Evolutionary conservation across 2,113 vertebrate species (phyloP).

Genomic region (Sialia sialis): DNA sequence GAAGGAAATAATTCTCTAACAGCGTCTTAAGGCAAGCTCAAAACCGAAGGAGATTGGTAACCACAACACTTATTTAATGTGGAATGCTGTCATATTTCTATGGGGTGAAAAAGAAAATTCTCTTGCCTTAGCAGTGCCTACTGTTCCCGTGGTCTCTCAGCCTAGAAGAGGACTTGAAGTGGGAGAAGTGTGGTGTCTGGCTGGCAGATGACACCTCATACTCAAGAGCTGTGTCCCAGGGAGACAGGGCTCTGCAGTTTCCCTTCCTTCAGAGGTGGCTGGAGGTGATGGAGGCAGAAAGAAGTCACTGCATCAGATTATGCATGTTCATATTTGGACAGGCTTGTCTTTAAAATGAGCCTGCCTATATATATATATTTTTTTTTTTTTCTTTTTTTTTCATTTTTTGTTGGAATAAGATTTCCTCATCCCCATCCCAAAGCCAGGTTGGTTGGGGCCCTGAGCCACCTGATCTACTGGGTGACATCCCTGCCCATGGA

Average conservation of each 20-base stretch:
- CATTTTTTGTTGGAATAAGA: not conserved
- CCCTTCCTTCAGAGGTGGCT: not conserved
- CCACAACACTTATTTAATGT: not conserved
- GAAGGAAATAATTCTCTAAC: not conserved
- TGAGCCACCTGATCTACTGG: not conserved
- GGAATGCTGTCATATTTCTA: not conserved
- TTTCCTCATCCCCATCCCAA: not conserved
- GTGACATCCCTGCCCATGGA: not conserved
- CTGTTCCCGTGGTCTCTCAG: rapidly evolving
- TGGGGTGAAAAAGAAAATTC: not conserved
- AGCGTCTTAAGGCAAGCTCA: not conserved
- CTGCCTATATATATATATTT: too few species aligned
- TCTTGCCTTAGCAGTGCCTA: rapidly evolving
- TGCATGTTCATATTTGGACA: rapidly evolving
- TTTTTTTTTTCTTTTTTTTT: too few species aligned
- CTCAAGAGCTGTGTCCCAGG: rapidly evolving
- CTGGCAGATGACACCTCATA: rapidly evolving
- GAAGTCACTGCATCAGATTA: not conserved
- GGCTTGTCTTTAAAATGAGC: not conserved
- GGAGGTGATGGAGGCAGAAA: rapidly evolving
- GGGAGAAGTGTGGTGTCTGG: rapidly evolving
- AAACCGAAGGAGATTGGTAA: not conserved
- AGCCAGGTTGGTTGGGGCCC: too few species aligned
- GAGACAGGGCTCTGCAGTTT: not conserved
- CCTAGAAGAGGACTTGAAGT: not conserved